Conservation (phyloP, 2,888 invertebrate species). For the Phengaris alcon region DNA sequence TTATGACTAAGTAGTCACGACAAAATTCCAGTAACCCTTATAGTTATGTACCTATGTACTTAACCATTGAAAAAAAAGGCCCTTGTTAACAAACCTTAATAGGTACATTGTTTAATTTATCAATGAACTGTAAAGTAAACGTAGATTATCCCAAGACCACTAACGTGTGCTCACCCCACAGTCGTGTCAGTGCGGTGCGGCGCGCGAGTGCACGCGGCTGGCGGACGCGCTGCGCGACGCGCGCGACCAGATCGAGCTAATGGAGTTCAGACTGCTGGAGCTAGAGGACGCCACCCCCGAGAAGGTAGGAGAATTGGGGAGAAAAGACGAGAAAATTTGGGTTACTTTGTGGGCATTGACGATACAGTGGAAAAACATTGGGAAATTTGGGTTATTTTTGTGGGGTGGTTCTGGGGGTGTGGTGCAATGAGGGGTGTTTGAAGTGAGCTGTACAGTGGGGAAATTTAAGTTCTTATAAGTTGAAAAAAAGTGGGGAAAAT, state of each 20-base stretch:
- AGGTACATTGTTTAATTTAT: not conserved
- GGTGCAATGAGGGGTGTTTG: not conserved
- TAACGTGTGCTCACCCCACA: slow-evolving; percentile 46
- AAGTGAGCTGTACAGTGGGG: not conserved
- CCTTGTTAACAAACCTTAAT: too few relatives aligned
- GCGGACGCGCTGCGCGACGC: slow-evolving; percentile 85
- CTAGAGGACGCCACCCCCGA: slow-evolving; percentile 83
- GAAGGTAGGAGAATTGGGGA: slow-evolving; percentile 53
- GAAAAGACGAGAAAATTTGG: not conserved
- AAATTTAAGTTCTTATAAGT: too few relatives aligned
- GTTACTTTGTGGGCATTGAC: too few relatives aligned
- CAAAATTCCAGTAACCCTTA: too few relatives aligned
- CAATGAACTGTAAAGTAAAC: slow-evolving; percentile 32
- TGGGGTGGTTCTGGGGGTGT: not conserved
- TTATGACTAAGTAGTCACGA: too few relatives aligned
- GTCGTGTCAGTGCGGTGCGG: slow-evolving; percentile 71
- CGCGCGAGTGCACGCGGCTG: slow-evolving; percentile 78
- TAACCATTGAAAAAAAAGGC: too few relatives aligned
- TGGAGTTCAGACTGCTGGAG: slow-evolving; percentile 88
- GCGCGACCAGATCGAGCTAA: slow-evolving; percentile 87
- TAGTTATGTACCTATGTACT: too few relatives aligned
- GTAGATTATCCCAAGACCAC: slow-evolving; percentile 33
- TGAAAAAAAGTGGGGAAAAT: too few relatives aligned
- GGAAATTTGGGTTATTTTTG: not conserved
- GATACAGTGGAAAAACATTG: not conserved